Conservation (phyloP, 2,113 vertebrate species). For the Mus spicilegus region DNA sequence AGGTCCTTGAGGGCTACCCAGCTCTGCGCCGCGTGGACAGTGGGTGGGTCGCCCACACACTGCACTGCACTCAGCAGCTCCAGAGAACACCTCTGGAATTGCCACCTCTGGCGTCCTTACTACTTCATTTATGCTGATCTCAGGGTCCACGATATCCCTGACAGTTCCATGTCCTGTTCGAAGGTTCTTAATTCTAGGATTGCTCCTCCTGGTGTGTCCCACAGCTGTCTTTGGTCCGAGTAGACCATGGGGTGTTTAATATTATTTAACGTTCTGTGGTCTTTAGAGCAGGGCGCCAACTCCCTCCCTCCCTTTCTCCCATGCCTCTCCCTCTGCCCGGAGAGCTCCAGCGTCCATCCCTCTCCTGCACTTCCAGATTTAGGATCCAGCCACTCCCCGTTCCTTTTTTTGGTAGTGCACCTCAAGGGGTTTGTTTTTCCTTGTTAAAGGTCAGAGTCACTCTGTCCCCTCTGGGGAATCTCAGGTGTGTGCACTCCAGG, state of each 20-base stretch:
- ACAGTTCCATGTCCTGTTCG: neutral
- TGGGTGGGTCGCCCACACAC: neutral
- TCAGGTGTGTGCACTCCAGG: neutral
- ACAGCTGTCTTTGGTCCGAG: fast-evolving
- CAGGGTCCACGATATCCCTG: neutral
- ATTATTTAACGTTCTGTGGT: neutral
- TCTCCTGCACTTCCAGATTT: neutral
- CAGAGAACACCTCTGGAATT: neutral
- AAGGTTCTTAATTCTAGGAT: neutral
- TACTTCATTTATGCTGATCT: fast-evolving
- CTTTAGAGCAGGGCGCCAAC: neutral
- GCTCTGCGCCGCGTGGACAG: neutral
- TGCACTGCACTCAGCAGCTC: neutral
- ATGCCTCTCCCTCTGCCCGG: neutral
- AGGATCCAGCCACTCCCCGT: neutral
- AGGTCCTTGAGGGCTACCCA: neutral
- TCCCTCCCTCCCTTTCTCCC: neutral
- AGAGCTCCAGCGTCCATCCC: neutral
- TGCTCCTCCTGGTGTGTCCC: neutral
- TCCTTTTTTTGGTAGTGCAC: too few relatives aligned
- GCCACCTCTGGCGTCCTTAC: neutral
- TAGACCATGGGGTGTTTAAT: fast-evolving
- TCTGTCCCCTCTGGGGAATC: neutral
- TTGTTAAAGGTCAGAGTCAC: neutral
- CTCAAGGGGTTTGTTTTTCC: neutral